Conservation (phyloP, 2,113 vertebrate genomes). For the Osmerus eperlanus region DNA sequence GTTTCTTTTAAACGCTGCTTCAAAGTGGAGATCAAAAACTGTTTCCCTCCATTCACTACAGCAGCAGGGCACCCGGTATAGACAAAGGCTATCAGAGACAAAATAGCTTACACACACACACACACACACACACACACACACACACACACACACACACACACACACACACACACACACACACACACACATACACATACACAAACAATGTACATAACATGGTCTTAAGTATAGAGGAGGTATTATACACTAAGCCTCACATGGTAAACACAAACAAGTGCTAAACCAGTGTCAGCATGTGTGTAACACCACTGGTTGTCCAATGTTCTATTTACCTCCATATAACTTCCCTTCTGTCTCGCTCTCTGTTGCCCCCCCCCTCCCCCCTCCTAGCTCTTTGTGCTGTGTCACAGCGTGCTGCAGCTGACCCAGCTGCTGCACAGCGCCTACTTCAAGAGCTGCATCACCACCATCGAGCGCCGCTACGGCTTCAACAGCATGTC, state of each 20-base stretch:
- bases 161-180: too few relatives aligned
- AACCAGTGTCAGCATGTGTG: too few relatives aligned
- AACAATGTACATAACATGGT: too few relatives aligned
- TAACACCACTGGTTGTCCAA: background rate
- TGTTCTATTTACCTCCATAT: background rate
- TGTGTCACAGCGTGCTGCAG: slow-evolving; percentile 78
- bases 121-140: too few relatives aligned
- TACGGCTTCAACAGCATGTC: slow-evolving; percentile 80
- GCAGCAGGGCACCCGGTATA: background rate
- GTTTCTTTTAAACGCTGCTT: too few relatives aligned
- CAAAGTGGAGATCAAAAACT: slow-evolving; percentile 2
- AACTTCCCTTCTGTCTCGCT: background rate
- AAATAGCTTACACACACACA: too few relatives aligned
- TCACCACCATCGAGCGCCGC: slow-evolving; percentile 80
- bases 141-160: too few relatives aligned
- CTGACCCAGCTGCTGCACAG: slow-evolving; percentile 79
- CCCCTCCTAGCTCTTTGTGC: slow-evolving; percentile 70
- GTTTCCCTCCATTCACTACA: slow-evolving; percentile 10
- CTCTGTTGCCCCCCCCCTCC: background rate
- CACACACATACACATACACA: too few relatives aligned
- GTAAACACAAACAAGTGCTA: too few relatives aligned
- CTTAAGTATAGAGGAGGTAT: too few relatives aligned
- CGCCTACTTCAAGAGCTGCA: slow-evolving; percentile 80
- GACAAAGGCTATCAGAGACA: background rate
- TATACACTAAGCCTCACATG: too few relatives aligned